Percentiles rank a stretch among this genome's conserved stretches.
Conservation (phyloP, 2,113 vertebrate genomes). For the Myrmophylax atrothorax region DNA sequence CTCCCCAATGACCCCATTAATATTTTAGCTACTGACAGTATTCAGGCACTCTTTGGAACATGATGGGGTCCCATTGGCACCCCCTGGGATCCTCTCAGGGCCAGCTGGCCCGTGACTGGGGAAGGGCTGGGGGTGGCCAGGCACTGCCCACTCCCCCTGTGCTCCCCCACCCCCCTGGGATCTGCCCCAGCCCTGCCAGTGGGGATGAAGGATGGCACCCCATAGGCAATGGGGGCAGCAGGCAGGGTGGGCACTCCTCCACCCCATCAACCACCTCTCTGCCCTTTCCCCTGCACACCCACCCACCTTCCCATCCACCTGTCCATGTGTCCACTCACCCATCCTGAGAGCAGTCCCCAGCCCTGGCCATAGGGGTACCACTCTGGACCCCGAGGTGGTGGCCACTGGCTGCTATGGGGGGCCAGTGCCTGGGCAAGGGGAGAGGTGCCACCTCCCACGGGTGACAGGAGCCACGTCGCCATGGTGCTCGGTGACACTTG, state of each 20-base stretch:
- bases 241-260: background rate
- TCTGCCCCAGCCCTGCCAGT: background rate
- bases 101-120: background rate
- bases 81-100: background rate
- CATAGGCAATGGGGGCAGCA: background rate
- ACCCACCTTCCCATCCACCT: background rate
- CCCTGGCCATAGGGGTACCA: background rate
- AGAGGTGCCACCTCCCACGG: background rate
- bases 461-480: background rate
- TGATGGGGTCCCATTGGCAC: background rate
- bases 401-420: background rate
- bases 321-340: too few species aligned
- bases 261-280: background rate
- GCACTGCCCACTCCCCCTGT: background rate
- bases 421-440: background rate
- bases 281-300: too few species aligned
- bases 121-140: background rate
- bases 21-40: background rate
- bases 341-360: rapidly evolving
- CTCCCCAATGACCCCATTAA: background rate
- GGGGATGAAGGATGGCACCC: background rate
- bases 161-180: background rate
- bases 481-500: background rate
- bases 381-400: rapidly evolving
- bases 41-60: rapidly evolving